Percentiles rank a stretch among this genome's conserved stretches.
These are phyloP conservation scores for Ctenoplectra terminalis DNA, from an alignment of 1,140 invertebrate genomes.

Conservation along the genomic window DNA sequence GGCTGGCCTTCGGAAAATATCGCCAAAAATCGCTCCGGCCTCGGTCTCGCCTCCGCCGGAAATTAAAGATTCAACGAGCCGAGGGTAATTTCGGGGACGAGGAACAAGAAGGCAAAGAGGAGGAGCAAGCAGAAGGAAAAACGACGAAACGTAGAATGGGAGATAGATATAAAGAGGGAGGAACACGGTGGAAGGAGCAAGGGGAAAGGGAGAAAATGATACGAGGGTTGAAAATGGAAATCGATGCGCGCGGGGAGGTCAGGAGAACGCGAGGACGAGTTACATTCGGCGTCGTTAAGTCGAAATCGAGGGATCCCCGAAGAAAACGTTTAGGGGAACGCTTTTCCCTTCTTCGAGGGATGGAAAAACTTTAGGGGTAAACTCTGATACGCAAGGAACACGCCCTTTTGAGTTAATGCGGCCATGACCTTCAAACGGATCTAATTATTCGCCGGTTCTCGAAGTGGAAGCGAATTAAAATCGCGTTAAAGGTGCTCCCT, in stretches of 20 bases:
- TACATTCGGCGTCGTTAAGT: constrained; percentile 65
- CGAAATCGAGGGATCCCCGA: constrained; percentile 43
- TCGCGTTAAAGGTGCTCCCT: neutral
- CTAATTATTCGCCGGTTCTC: constrained; percentile 27
- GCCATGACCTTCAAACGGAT: constrained; percentile 16
- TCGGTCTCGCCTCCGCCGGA: constrained; percentile 67
- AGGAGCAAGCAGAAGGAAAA: constrained; percentile 20
- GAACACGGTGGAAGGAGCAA: neutral
- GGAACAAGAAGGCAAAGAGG: constrained; percentile 55
- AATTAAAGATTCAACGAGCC: constrained; percentile 79
- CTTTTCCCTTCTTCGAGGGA: neutral
- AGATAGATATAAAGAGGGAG: neutral
- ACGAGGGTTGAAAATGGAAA: constrained; percentile 69
- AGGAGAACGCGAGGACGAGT: constrained; percentile 17
- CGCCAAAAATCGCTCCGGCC: constrained; percentile 63
- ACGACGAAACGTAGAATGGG: neutral
- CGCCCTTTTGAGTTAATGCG: neutral
- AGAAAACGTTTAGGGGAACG: neutral
- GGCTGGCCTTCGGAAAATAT: constrained; percentile 57
- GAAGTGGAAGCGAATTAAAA: constrained; percentile 24
- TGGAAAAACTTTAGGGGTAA: constrained; percentile 49
- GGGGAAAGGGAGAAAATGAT: constrained; percentile 35
- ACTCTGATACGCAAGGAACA: constrained; percentile 24
- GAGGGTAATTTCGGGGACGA: constrained; percentile 71
- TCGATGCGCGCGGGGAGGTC: constrained; percentile 56